Evolutionary conservation across 2,113 vertebrate species (phyloP).

Genomic region (Anhinga rufa): DNA sequence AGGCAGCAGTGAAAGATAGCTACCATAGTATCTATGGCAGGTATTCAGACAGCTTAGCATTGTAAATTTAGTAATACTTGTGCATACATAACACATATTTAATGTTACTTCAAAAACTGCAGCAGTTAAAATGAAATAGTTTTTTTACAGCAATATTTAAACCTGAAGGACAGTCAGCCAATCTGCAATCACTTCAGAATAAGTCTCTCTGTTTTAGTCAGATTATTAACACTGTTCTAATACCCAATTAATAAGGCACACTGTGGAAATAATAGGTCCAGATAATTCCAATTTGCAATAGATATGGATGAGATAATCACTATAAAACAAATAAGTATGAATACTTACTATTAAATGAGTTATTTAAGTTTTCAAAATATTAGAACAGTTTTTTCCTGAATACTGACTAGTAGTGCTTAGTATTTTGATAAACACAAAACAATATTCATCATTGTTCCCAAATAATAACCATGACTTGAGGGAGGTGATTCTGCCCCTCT

Average conservation of each 20-base stretch:
- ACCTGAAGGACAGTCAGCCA: background rate
- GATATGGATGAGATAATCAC: background rate
- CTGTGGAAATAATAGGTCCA: background rate
- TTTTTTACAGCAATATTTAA: background rate
- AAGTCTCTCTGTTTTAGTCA: background rate
- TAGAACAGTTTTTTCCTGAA: background rate
- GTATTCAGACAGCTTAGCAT: background rate
- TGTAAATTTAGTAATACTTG: background rate
- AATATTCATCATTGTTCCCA: background rate
- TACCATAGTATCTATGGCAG: background rate
- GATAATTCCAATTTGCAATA: background rate
- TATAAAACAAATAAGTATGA: background rate
- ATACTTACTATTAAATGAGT: background rate
- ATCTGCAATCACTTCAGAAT: background rate
- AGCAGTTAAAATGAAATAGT: background rate
- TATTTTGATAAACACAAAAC: background rate
- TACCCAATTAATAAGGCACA: background rate
- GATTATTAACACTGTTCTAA: background rate
- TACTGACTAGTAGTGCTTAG: background rate
- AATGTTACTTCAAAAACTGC: background rate
- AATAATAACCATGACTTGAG: background rate
- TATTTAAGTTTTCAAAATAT: background rate
- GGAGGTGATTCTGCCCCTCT: background rate
- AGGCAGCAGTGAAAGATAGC: background rate
- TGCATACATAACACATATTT: background rate